phyloP scores from a whole-genome alignment of 1,140 invertebrate species.

The Pollicipes pollicipes region DNA sequence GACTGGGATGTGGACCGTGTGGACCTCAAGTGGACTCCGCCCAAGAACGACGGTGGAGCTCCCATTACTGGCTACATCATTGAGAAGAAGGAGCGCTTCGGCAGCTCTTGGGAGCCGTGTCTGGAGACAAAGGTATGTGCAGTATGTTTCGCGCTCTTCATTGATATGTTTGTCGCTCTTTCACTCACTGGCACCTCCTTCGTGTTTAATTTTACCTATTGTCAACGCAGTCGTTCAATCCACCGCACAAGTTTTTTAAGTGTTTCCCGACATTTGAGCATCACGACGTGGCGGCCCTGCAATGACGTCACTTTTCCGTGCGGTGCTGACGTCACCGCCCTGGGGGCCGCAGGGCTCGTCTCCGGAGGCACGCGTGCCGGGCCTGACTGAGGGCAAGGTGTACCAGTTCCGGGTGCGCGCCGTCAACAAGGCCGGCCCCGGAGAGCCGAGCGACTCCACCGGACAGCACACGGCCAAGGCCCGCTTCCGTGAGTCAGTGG shows the following conservation, averaged over 20 bases:
- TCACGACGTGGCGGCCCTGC: no score
- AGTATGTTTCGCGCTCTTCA: not conserved
- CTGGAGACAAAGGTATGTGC: slow-evolving; percentile 18
- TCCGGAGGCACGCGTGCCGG: slow-evolving; percentile 61
- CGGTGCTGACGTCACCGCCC: no score
- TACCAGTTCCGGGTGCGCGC: slow-evolving; percentile 86
- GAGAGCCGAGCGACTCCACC: slow-evolving; percentile 72
- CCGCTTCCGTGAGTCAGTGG: slow-evolving; percentile 65
- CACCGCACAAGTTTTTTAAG: no score
- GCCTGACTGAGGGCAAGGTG: slow-evolving; percentile 72
- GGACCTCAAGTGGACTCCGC: slow-evolving; percentile 81
- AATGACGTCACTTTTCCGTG: no score
- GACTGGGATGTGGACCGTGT: slow-evolving; percentile 89
- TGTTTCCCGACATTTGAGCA: no score
- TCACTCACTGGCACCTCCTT: not conserved
- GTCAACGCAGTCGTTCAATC: no score
- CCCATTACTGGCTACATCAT: slow-evolving; percentile 90
- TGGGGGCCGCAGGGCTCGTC: slow-evolving; percentile 52
- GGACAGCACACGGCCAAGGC: slow-evolving; percentile 75
- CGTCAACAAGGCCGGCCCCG: slow-evolving; percentile 83
- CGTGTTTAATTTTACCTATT: no score
- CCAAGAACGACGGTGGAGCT: slow-evolving; percentile 74
- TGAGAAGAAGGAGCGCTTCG: slow-evolving; percentile 88
- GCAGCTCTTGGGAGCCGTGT: slow-evolving; percentile 71
- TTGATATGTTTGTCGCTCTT: not conserved